Evolutionary conservation across 92 coral and sea anemone species (phyloP).

Genomic region (Phenganax stokvisi): DNA sequence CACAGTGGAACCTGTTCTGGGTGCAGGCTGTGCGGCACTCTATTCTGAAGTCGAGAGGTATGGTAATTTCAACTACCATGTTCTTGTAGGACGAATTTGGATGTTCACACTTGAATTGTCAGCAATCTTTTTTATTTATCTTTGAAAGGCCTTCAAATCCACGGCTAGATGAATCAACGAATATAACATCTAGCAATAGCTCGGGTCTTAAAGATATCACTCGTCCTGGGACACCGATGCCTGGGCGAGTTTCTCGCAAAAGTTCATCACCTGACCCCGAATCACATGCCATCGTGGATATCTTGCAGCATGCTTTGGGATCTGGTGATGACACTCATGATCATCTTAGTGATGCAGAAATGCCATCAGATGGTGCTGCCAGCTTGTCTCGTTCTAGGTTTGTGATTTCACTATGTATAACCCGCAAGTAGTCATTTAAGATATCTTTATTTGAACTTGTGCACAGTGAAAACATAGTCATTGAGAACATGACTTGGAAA

Average conservation of each 20-base stretch:
- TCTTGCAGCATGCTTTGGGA: constrained; percentile 3
- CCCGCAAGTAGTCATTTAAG: no score
- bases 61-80: no score
- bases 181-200: constrained; percentile 20
- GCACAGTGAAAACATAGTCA: no score
- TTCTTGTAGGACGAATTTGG: no score
- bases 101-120: no score
- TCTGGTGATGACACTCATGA: constrained; percentile 12
- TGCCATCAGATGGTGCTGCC: constrained; percentile 1
- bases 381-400: constrained; percentile 9
- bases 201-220: constrained; percentile 40
- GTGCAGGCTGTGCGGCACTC: constrained; percentile 33
- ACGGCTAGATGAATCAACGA: constrained; percentile 10
- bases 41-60: constrained; percentile 15
- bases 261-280: constrained; percentile 29
- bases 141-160: constrained; percentile 4
- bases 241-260: constrained; percentile 32
- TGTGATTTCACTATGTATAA: background rate
- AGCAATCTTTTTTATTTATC: no score
- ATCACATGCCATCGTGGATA: constrained; percentile 5
- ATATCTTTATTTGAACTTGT: no score
- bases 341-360: constrained; percentile 20
- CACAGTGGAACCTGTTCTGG: constrained; percentile 16
- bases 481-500: no score
- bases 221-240: constrained; percentile 43